Base-by-base conservation (phyloP, 2,113 vertebrate genomes). In the Synchiropus splendidus region DNA sequence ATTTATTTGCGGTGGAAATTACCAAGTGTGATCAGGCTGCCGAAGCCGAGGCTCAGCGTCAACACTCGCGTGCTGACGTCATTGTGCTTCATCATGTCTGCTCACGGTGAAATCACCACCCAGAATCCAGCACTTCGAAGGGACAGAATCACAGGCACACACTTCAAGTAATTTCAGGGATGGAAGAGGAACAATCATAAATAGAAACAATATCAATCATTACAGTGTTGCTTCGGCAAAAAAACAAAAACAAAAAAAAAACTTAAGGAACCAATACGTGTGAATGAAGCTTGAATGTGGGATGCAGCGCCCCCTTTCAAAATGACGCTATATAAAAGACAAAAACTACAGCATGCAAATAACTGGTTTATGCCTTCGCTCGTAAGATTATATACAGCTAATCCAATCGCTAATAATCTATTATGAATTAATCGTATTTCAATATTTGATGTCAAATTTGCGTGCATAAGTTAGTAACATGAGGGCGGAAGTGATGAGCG, bases 141-240 rank as follows among this genome's bases (percentile, higher is more conserved):
- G 16, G 11, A 37, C 11, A 27, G 21, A 27, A 33, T 44, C 42
- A 59, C 56, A 75, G 57, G 51, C 63, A 73, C 64, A 74, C 75
- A 78, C 69, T 80, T 87, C 83, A 83, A 86, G 83, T 86, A 67
- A 83, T 79, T 78, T 79, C 75, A 82, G 75, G 79, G 72, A 67
- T 62, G 51, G 63, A 53, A 31, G 37, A 61, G 46, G 40, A 70
- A 53, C 48, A 12, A 39, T 51, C 44, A 61, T 45, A 54, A 54
- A 59, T 36, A 61, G 45, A 14, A n/a, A n/a, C 34, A 35, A n/a
- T 14, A 2, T 10, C 16, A 18, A 47, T 3, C 14, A 48, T n/a
- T 41, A 50, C 2, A 44, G 38, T 33, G 9, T 47, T 39, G 54
- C 10, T 27, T 27, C 21, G 4, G 21, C 8, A 27, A 8, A 27